Evolutionary conservation across 2,888 invertebrate genomes (phyloP), one percentile per base, ranked within the genome.

Genomic region (Arge pagana): DNA sequence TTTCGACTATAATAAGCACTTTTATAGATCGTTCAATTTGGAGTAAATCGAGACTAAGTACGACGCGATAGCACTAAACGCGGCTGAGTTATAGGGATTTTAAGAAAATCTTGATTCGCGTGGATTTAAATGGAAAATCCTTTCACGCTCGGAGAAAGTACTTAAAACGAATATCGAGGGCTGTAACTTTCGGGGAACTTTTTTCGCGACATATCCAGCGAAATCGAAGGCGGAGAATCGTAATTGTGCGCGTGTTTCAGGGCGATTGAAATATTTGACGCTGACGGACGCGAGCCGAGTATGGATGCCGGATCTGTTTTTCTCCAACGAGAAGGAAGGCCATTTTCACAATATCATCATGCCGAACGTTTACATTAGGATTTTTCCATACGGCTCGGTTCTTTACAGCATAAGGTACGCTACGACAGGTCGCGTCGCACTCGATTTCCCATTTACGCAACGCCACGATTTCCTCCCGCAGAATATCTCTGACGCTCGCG

Each of bases 301-400:
- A 53, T 98, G 97, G 97, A 96, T 96, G 90, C 97, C 97, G 26
- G 97, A 98, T 82, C 82, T 96, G 64, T 97, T 96, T 84, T 96
- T 96, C 81, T 91, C 95, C 52, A 97, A 97, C 74, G 97, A 97
- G 81, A 97, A 97, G 78, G 93, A 94, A 74, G 97, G 96, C 49
- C 96, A 96, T 77, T 92, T 96, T 77, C 96, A 96, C 82, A 92
- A 95, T 78, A 96, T 96, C 79, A 95, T 96, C 77, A 94, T 95
- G 93, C 95, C 96, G 57, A 96, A 97, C 78, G 93, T 96, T 63
- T 94, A 97, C 83, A 93, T 97, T 76, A 84, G 97, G 64, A 96
- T 97, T 76, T 94, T 95, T 79, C 93, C 94, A 54, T 88, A 94
- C 68, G 97, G 97, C 61, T 90, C 90, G 62, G 95, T 97, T 65